These are phyloP conservation scores for Tinamus major DNA, from an alignment of 2,797 vertebrate species.

Conservation along the genomic window DNA sequence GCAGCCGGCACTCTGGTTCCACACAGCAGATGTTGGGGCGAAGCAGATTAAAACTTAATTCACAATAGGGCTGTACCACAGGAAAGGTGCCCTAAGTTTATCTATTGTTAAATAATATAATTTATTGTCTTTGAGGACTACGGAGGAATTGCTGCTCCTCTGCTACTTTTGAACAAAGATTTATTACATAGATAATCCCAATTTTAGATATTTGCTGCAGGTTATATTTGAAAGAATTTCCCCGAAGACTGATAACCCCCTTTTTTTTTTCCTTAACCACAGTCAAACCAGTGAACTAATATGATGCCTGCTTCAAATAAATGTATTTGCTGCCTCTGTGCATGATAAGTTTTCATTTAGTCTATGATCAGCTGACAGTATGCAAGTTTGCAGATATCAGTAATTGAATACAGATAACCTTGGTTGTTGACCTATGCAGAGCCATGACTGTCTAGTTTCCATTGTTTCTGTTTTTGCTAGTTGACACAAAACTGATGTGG, in stretches of 20 bases:
- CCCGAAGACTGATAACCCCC: conserved; percentile 72
- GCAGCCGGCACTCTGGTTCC: conserved; percentile 73
- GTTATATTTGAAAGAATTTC: conserved; percentile 66
- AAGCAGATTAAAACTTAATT: conserved; percentile 77
- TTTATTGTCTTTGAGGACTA: conserved; percentile 91
- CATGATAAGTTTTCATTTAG: conserved; percentile 82
- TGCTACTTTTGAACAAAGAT: conserved; percentile 78
- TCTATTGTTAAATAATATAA: conserved; percentile 95
- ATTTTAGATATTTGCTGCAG: conserved; percentile 78
- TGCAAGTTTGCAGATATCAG: conserved; percentile 84
- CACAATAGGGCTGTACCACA: conserved; percentile 87
- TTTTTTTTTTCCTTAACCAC: conserved; percentile 59
- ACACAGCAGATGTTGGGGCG: conserved; percentile 68
- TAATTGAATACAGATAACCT: conserved; percentile 85
- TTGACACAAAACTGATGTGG: conserved; percentile 76
- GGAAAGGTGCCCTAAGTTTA: conserved; percentile 87
- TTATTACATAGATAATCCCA: conserved; percentile 79
- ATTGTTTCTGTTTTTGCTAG: conserved; percentile 80
- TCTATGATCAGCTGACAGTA: conserved; percentile 82
- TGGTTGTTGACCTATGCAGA: conserved; percentile 82
- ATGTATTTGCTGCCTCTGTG: conserved; percentile 80
- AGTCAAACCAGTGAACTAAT: conserved; percentile 75
- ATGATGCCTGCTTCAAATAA: conserved; percentile 78
- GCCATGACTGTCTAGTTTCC: conserved; percentile 76
- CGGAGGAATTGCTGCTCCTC: conserved; percentile 83